Percentiles rank a stretch among this genome's conserved stretches.
phyloP scores from a whole-genome alignment of 2,797 vertebrate species.

The Hydrocynus forskahlii region DNA sequence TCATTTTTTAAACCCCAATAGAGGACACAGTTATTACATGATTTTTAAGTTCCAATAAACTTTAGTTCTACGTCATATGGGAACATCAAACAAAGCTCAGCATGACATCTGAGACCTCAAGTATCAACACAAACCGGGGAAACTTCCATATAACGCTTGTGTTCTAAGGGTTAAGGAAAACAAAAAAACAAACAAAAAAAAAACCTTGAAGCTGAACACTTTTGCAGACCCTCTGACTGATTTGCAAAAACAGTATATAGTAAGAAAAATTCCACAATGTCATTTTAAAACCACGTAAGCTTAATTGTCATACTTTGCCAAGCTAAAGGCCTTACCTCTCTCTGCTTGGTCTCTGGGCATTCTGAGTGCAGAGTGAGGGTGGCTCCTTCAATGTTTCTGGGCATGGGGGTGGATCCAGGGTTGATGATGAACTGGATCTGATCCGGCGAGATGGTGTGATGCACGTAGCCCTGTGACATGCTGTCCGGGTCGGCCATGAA shows the following conservation, averaged over 20 bases:
- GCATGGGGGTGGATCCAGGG: slow-evolving; percentile 98
- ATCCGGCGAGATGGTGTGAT: slow-evolving; percentile 97
- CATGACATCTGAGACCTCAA: no score
- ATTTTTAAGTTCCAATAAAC: no score
- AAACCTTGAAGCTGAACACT: background rate
- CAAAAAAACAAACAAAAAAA: no score
- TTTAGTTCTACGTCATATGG: no score
- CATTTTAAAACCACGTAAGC: background rate
- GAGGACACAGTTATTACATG: no score
- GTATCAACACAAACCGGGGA: no score
- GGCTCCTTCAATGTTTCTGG: slow-evolving; percentile 97
- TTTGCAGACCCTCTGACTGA: background rate
- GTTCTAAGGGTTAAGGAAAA: no score
- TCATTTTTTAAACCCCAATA: no score
- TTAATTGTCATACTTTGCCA: background rate
- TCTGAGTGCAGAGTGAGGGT: slow-evolving; percentile 96
- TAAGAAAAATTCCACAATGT: no score
- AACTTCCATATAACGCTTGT: no score
- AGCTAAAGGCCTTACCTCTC: slow-evolving; percentile 82
- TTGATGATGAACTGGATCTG: slow-evolving; percentile 99
- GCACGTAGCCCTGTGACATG: slow-evolving; percentile 97
- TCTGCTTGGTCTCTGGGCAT: slow-evolving; percentile 95
- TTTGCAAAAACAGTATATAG: background rate
- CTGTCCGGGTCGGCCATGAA: slow-evolving; percentile 91
- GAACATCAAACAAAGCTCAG: no score